Evolutionary conservation across 1,140 invertebrate genomes (phyloP).

Genomic region (Drosophila tsacasi): DNA sequence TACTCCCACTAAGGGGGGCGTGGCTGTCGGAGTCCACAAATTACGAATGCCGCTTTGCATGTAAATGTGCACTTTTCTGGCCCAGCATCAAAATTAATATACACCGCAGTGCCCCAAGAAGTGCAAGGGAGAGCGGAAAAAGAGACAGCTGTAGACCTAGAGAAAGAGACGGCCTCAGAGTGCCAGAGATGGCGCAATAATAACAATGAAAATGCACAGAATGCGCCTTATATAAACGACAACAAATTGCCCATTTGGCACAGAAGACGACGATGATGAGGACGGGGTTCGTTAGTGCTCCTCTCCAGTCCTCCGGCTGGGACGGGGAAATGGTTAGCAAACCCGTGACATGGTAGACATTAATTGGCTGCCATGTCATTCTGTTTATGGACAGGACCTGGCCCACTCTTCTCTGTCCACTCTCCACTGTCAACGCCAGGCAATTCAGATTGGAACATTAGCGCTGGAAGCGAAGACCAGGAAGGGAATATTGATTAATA

Average conservation of each 20-base stretch:
- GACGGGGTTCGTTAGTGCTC: slow-evolving; percentile 33
- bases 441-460: slow-evolving; percentile 60
- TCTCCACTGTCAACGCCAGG: slow-evolving; percentile 66
- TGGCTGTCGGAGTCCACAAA: slow-evolving; percentile 68
- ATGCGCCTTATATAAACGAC: slow-evolving; percentile 79
- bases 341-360: slow-evolving; percentile 69
- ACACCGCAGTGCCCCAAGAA: slow-evolving; percentile 54
- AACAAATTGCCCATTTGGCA: slow-evolving; percentile 82
- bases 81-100: slow-evolving; percentile 80
- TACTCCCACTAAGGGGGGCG: slow-evolving; percentile 42
- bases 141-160: slow-evolving; percentile 7
- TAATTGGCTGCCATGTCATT: slow-evolving; percentile 82
- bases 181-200: slow-evolving; percentile 62
- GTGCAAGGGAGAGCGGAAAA: slow-evolving; percentile 32
- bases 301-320: slow-evolving; percentile 12
- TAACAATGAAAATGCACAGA: slow-evolving; percentile 82
- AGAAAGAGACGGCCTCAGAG: slow-evolving; percentile 10
- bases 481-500: slow-evolving; percentile 61
- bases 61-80: slow-evolving; percentile 77
- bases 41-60: slow-evolving; percentile 78
- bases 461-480: slow-evolving; percentile 26
- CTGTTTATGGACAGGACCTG: slow-evolving; percentile 67
- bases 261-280: slow-evolving; percentile 67
- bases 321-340: slow-evolving; percentile 21
- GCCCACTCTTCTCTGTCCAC: slow-evolving; percentile 11